Evolutionary conservation across 1,140 invertebrate species (phyloP).

Genomic region (Habropoda laboriosa): DNA sequence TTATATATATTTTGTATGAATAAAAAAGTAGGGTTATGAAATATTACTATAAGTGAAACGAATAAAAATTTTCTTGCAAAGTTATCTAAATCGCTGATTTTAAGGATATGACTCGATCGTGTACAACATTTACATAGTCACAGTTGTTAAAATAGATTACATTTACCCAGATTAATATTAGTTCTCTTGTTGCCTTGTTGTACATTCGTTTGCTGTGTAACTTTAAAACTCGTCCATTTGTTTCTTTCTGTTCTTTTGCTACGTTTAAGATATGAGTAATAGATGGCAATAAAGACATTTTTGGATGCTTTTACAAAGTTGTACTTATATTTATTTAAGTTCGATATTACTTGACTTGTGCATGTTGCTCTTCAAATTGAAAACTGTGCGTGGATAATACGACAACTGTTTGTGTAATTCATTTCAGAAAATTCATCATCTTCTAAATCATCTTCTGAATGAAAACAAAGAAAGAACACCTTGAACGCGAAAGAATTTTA

Average conservation of each 20-base stretch:
- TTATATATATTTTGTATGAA: no score
- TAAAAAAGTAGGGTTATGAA: no score
- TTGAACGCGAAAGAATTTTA: no score
- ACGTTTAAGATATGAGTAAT: background rate
- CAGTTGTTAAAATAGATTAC: constrained; percentile 1
- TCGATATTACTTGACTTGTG: background rate
- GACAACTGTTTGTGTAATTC: background rate
- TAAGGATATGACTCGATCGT: no score
- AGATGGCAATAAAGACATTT: background rate
- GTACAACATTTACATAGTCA: background rate
- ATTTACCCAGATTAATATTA: background rate
- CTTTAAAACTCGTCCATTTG: background rate
- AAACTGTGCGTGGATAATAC: constrained; percentile 26
- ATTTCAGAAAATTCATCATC: no score
- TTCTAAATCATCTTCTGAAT: no score
- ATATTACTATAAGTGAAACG: no score
- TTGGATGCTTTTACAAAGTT: background rate
- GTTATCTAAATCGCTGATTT: no score
- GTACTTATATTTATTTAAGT: constrained; percentile 7
- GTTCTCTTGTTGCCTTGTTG: background rate
- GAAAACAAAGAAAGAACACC: no score
- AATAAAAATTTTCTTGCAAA: no score
- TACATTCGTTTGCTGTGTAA: no score
- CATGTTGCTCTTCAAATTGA: constrained; percentile 6
- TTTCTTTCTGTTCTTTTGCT: no score